These are phyloP conservation scores for Capitulum mitella DNA, from an alignment of 2,888 invertebrate species.

Conservation along the genomic window DNA sequence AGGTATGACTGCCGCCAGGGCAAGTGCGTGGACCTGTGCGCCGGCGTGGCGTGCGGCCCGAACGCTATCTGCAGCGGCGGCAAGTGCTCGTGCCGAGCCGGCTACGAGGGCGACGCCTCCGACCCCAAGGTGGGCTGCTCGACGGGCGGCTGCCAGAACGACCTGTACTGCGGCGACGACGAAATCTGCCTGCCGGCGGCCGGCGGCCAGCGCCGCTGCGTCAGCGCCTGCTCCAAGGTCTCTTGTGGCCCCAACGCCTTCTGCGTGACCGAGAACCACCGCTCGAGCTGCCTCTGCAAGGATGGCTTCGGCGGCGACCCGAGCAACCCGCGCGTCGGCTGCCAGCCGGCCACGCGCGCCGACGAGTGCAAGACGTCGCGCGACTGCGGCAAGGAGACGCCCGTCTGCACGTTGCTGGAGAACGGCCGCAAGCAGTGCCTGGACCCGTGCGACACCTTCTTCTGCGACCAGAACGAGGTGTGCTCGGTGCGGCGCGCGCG, in stretches of 20 bases:
- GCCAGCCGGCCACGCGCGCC: constrained; percentile 55
- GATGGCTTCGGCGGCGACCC: constrained; percentile 77
- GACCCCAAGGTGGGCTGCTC: constrained; percentile 63
- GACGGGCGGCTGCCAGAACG: constrained; percentile 66
- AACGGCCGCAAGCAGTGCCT: constrained; percentile 62
- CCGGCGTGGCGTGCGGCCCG: constrained; percentile 67
- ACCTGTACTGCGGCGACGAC: constrained; percentile 69
- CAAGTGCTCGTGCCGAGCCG: constrained; percentile 68
- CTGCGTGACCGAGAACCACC: constrained; percentile 74
- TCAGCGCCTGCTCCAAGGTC: constrained; percentile 76
- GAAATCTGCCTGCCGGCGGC: constrained; percentile 78
- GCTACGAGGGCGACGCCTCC: constrained; percentile 65
- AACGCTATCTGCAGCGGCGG: constrained; percentile 73
- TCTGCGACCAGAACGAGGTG: constrained; percentile 72
- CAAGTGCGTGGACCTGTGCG: constrained; percentile 36
- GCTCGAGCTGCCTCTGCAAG: constrained; percentile 76
- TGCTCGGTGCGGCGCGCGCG: constrained; percentile 62
- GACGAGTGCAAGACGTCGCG: constrained; percentile 58
- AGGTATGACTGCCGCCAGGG: constrained; percentile 37
- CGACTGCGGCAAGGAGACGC: constrained; percentile 61
- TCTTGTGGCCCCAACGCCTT: constrained; percentile 86
- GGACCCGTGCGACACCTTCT: constrained; percentile 68
- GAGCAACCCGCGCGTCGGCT: constrained; percentile 67
- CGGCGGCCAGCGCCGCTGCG: constrained; percentile 59
- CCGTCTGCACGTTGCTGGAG: constrained; percentile 59